Evolutionary conservation across 30 jellyfish, hydroid and myxozoan genomes (phyloP).

Genomic region (Morbakka virulenta): DNA sequence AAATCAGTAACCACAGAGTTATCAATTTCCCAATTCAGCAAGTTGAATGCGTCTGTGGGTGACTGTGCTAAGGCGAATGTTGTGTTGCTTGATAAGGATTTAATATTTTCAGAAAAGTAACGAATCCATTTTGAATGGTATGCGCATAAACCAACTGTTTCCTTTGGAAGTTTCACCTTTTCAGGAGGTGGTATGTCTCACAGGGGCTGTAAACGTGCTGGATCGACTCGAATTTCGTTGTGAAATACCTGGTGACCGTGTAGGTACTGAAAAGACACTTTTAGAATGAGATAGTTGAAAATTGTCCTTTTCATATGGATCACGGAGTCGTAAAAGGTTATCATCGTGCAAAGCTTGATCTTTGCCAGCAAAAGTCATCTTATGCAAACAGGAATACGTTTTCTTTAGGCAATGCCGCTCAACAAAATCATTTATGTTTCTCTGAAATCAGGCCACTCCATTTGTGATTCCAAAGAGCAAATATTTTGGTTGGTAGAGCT

Average conservation of each 20-base stretch:
- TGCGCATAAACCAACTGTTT: not conserved
- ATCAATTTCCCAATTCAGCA: not conserved
- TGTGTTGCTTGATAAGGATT: not conserved
- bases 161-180: not conserved
- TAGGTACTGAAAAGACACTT: not conserved
- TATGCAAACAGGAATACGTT: slow-evolving; percentile 29
- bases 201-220: not conserved
- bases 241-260: too few species aligned
- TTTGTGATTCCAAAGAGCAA: slow-evolving; percentile 36
- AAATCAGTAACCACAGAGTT: too few species aligned
- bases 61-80: not conserved
- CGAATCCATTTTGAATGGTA: too few species aligned
- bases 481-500: too few species aligned
- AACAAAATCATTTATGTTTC: slow-evolving; percentile 7
- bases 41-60: too few species aligned
- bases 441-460: slow-evolving; percentile 45
- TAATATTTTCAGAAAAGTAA: too few species aligned
- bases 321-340: not conserved
- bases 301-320: slow-evolving; percentile 1
- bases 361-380: not conserved
- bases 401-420: not conserved
- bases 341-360: slow-evolving; percentile 5
- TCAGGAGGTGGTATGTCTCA: not conserved
- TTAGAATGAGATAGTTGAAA: not conserved
- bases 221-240: slow-evolving; percentile 11